Base-by-base conservation (phyloP, 23 tunicate species). In the Styela clava region DNA sequence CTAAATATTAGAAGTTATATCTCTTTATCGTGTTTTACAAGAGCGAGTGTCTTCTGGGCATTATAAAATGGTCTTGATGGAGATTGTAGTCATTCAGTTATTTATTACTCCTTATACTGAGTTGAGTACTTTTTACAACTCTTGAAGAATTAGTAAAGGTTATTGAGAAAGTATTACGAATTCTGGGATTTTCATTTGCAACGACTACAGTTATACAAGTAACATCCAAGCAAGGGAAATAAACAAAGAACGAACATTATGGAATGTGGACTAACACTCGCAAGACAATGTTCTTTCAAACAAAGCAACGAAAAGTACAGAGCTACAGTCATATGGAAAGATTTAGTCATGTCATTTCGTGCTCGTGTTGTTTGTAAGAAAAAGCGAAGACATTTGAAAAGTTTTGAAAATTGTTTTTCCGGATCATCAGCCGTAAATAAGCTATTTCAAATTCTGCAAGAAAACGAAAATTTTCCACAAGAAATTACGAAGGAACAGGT, bases 251-350 rank as follows among this genome's bases (percentile, higher is more conserved):
- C n/a, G n/a, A n/a, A n/a, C 56, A 44, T 5, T 5, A 44, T 44
- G 56, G 56, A 44, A 12, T 44, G 56, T 44, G 56, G 56, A 44
- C 56, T 44, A 44, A 5, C 56, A 5, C 56, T 44, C 56, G 56
- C 56, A 44, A 7, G 9, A 44, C 7, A 44, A 7, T 44, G 56
- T 44, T 44, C 12, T 12, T 5, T 12, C 56, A 44, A 44, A 44
- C 56, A 7, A 12, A 44, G 12, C 12, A 44, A 44, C 12, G 56
- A 44, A 44, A 44, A 28, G 16, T 65, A 65, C 31, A 26, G 71
- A 65, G 30, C 31, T 65, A 65, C 71, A 5, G 71, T 25, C 7
- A 25, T 65, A 65, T 65, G 71, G 71, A 65, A 65, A 9, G 71
- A 65, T 25, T 28, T 65, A 28, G 31, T 65, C 16, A 9, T 9